A percentile compares a stretch with the other conserved stretches of the same genome.
Evolutionary conservation across 2,888 invertebrate genomes (phyloP).

Genomic region (Gasteruption jaculator): DNA sequence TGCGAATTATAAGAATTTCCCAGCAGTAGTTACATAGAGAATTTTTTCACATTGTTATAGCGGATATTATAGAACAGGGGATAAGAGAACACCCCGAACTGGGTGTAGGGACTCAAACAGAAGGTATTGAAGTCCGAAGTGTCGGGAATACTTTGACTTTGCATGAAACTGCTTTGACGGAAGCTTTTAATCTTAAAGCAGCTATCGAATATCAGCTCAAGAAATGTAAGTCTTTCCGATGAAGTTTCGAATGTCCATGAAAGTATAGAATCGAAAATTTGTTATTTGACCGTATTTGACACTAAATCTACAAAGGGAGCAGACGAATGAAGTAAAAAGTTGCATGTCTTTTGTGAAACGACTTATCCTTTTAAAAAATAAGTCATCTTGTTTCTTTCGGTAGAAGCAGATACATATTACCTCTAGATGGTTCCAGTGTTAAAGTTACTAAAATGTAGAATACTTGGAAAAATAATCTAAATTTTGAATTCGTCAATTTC

Average conservation of each 20-base stretch:
- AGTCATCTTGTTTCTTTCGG: too few species aligned
- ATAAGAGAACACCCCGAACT: slow-evolving; percentile 96
- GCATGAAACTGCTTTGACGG: slow-evolving; percentile 94
- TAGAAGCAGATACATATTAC: too few species aligned
- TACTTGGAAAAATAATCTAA: too few species aligned
- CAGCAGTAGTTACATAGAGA: slow-evolving; percentile 9
- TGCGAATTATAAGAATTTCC: not conserved
- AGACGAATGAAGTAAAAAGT: too few species aligned
- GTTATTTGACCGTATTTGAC: slow-evolving; percentile 1
- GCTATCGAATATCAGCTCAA: slow-evolving; percentile 95
- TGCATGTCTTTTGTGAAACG: too few species aligned
- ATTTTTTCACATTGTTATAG: slow-evolving; percentile 37
- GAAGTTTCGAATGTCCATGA: not conserved
- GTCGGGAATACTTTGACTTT: slow-evolving; percentile 93
- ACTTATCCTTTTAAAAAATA: slow-evolving; percentile 1
- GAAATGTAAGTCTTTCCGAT: slow-evolving; percentile 67
- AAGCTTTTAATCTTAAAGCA: slow-evolving; percentile 97
- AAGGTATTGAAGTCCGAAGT: slow-evolving; percentile 86
- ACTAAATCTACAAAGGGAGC: too few species aligned
- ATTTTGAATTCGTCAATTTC: too few species aligned
- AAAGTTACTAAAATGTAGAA: too few species aligned
- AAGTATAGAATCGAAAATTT: too few species aligned
- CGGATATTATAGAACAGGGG: slow-evolving; percentile 92
- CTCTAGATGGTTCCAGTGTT: too few species aligned
- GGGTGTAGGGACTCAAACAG: slow-evolving; percentile 95